These are phyloP conservation scores for Eonycteris spelaea DNA, from an alignment of 2,113 vertebrate species.

Conservation along the genomic window DNA sequence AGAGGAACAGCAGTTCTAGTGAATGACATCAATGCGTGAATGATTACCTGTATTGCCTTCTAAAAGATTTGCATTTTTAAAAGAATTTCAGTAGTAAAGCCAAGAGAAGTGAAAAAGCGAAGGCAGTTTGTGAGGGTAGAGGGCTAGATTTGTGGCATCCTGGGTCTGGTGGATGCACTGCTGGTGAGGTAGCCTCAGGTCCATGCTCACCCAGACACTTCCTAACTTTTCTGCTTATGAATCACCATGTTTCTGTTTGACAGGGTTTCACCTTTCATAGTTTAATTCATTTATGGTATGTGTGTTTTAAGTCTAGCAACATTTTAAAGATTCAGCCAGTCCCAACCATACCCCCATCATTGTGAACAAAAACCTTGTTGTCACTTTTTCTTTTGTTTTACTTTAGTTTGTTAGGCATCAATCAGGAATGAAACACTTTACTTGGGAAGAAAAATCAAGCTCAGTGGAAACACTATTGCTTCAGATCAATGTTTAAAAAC, in stretches of 20 bases:
- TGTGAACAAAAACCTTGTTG: background rate
- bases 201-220: background rate
- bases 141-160: background rate
- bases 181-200: background rate
- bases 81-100: background rate
- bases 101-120: background rate
- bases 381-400: constrained; percentile 23
- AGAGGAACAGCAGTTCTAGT: background rate
- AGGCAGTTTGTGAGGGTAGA: background rate
- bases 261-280: background rate
- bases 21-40: background rate
- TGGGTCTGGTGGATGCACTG: background rate
- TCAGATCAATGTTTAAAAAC: background rate
- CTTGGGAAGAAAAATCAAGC: background rate
- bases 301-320: background rate
- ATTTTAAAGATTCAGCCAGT: background rate
- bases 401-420: background rate
- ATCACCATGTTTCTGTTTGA: background rate
- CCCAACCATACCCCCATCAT: no score
- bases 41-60: background rate
- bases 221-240: background rate
- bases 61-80: constrained; percentile 2
- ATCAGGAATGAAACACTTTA: constrained; percentile 10
- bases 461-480: constrained; percentile 5
- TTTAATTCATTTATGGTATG: background rate